Conservation (phyloP, 2,113 vertebrate genomes). For the Heteronetta atricapilla region DNA sequence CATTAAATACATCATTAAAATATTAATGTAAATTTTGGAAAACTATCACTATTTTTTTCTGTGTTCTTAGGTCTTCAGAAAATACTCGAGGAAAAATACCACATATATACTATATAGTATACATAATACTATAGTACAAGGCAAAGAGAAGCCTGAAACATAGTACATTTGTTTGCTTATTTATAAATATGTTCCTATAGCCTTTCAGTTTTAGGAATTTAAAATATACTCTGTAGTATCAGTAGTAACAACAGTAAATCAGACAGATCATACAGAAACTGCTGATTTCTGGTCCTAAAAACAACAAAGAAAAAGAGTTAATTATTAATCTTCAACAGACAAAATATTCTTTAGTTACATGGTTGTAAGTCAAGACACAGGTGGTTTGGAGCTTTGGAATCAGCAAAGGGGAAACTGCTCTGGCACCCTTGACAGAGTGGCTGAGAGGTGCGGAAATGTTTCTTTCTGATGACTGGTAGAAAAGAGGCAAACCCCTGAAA, state of each 20-base stretch:
- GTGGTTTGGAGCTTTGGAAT: not conserved
- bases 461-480: not conserved
- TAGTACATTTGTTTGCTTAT: not conserved
- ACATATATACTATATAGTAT: not conserved
- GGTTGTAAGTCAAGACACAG: not conserved
- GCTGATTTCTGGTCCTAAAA: not conserved
- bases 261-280: not conserved
- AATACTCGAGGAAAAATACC: not conserved
- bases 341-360: not conserved
- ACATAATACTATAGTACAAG: not conserved
- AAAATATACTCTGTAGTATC: not conserved
- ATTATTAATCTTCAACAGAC: not conserved
- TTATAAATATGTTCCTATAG: not conserved
- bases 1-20: not conserved
- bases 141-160: not conserved
- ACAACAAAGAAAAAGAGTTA: not conserved
- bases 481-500: not conserved
- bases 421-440: not conserved
- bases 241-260: not conserved
- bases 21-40: not conserved
- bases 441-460: fast-evolving
- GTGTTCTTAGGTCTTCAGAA: not conserved
- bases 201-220: not conserved
- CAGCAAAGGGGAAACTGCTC: not conserved
- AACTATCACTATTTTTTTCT: not conserved